A percentile compares a stretch with the other conserved stretches of the same genome.
Evolutionary conservation across 92 coral and sea anemone species (phyloP).

Genomic region (Meandrina meandrites): DNA sequence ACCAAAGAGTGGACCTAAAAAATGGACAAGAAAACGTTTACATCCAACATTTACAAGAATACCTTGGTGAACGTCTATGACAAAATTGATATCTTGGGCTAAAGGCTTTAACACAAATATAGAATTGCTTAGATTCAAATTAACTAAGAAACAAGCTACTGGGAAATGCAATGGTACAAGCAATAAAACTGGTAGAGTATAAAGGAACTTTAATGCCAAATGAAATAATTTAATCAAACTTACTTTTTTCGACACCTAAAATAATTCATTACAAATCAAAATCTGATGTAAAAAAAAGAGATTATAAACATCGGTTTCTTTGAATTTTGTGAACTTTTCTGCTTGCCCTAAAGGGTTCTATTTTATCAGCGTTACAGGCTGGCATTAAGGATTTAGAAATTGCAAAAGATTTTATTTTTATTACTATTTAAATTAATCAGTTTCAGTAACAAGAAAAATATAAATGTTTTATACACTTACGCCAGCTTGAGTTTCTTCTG

Average conservation of each 20-base stretch:
- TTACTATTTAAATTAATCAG: background rate
- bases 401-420: background rate
- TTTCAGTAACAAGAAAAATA: background rate
- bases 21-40: background rate
- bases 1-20: conserved; percentile 36
- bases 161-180: background rate
- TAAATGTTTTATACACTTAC: conserved; percentile 21
- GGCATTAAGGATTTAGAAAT: background rate
- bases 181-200: background rate
- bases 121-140: background rate
- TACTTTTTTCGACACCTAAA: background rate
- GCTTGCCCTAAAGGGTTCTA: background rate
- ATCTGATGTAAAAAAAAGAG: background rate
- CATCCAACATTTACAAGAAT: background rate
- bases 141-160: background rate
- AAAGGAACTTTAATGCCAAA: background rate
- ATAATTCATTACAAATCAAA: background rate
- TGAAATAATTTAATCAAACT: background rate
- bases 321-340: background rate
- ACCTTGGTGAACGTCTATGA: background rate
- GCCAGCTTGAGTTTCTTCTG: conserved; percentile 36
- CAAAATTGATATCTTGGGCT: background rate
- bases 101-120: background rate
- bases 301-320: background rate
- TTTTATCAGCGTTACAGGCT: background rate